Conservation (phyloP, 2,888 invertebrate genomes). For the Tortrix viridana region DNA sequence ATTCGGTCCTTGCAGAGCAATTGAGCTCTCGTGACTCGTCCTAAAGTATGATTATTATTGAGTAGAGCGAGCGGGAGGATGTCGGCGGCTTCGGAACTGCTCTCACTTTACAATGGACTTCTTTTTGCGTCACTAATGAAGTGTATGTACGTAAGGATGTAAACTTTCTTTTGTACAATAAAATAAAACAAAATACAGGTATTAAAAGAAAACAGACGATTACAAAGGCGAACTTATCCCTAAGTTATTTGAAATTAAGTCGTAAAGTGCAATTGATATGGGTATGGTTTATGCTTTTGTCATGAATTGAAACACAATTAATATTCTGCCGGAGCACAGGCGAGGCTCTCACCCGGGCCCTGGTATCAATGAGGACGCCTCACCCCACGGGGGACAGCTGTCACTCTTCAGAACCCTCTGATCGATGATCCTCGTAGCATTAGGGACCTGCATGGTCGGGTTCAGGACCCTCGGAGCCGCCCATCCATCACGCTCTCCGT, state of each 20-base stretch:
- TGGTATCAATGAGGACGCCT: too few species aligned
- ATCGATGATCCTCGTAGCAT: conserved; percentile 8
- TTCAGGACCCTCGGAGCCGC: not conserved
- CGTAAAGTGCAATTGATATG: too few species aligned
- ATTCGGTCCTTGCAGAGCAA: conserved; percentile 11
- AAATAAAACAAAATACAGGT: too few species aligned
- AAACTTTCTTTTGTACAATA: too few species aligned
- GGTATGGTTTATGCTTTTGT: too few species aligned
- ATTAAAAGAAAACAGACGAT: too few species aligned
- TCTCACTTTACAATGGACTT: not conserved
- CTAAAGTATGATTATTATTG: not conserved
- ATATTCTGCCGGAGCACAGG: too few species aligned
- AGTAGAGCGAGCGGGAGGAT: not conserved
- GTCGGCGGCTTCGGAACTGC: not conserved
- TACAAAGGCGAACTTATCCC: too few species aligned
- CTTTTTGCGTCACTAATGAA: not conserved
- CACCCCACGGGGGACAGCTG: not conserved
- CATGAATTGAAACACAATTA: too few species aligned
- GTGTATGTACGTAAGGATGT: too few species aligned
- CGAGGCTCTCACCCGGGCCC: too few species aligned
- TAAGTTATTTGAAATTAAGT: too few species aligned
- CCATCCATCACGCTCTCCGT: conserved; percentile 14
- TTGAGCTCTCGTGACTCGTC: not conserved
- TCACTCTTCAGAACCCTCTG: conserved; percentile 5
- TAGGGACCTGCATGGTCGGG: not conserved